Evolutionary conservation across 2,797 vertebrate genomes (phyloP).

Genomic region (Enteromius argenteus): DNA sequence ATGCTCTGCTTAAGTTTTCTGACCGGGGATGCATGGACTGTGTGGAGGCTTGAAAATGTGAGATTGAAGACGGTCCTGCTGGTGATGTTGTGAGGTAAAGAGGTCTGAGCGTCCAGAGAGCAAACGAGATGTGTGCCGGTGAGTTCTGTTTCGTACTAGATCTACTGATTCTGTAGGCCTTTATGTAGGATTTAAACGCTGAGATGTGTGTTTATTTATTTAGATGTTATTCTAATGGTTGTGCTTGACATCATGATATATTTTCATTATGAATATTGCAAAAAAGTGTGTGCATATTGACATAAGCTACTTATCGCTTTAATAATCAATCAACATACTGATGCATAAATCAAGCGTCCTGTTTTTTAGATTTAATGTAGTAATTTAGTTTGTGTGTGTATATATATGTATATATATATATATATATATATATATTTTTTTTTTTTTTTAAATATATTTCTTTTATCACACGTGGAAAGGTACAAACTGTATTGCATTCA

Average conservation of each 20-base stretch:
- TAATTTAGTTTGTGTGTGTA: not conserved
- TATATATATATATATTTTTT: not conserved
- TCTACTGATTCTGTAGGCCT: slow-evolving; percentile 15
- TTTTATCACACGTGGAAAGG: not conserved
- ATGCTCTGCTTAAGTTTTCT: slow-evolving; percentile 9
- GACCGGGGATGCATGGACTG: slow-evolving; percentile 16
- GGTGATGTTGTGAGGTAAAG: slow-evolving; percentile 20
- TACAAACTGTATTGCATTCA: not conserved
- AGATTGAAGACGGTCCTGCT: slow-evolving; percentile 19
- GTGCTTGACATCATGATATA: not conserved
- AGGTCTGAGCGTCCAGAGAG: slow-evolving; percentile 20
- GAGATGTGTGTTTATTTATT: not conserved
- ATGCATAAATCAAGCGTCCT: not conserved
- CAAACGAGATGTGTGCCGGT: slow-evolving; percentile 33
- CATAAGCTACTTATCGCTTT: not conserved
- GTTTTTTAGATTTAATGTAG: not conserved
- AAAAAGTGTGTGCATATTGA: not conserved
- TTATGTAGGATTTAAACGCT: not conserved
- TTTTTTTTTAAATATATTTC: not conserved
- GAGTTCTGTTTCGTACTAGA: slow-evolving; percentile 39
- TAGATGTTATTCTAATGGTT: not conserved
- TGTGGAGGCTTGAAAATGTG: slow-evolving; percentile 27
- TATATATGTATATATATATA: not conserved
- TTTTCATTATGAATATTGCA: not conserved
- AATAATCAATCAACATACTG: not conserved